Evolutionary conservation across 2,113 vertebrate species (phyloP).

Genomic region (Tamias sibiricus): DNA sequence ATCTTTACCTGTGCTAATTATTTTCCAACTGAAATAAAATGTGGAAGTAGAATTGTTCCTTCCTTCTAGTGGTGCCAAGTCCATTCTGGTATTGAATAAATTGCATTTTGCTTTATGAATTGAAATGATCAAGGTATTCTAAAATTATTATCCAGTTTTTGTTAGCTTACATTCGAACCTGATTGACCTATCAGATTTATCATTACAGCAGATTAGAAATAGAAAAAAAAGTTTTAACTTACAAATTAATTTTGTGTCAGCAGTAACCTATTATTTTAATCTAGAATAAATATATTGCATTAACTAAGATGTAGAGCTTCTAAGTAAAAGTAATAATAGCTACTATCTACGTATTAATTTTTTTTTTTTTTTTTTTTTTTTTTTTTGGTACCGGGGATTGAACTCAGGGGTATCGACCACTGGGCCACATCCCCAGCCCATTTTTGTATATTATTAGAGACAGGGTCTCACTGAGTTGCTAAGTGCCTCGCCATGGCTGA

Average conservation of each 20-base stretch:
- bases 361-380: too few species aligned
- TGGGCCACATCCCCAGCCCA: too few species aligned
- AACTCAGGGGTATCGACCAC: too few species aligned
- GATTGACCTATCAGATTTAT: not conserved
- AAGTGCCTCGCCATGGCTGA: too few species aligned
- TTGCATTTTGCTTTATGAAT: conserved; percentile 1
- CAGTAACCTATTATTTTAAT: conserved; percentile 13
- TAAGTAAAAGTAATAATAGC: not conserved
- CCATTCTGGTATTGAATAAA: not conserved
- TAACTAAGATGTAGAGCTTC: not conserved
- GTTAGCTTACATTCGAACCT: not conserved
- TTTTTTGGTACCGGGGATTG: too few species aligned
- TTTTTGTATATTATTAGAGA: too few species aligned
- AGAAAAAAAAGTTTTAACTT: not conserved
- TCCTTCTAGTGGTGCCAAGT: not conserved
- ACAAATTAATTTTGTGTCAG: not conserved
- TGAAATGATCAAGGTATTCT: not conserved
- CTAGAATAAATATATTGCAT: not conserved
- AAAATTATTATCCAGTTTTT: not conserved
- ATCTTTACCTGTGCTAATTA: not conserved
- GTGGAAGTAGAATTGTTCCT: not conserved
- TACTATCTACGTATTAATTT: not conserved
- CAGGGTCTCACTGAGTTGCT: too few species aligned
- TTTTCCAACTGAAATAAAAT: not conserved
- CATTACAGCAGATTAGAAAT: conserved; percentile 18